phyloP scores from a whole-genome alignment of 2,113 vertebrate species.

The Myrmophylax atrothorax region DNA sequence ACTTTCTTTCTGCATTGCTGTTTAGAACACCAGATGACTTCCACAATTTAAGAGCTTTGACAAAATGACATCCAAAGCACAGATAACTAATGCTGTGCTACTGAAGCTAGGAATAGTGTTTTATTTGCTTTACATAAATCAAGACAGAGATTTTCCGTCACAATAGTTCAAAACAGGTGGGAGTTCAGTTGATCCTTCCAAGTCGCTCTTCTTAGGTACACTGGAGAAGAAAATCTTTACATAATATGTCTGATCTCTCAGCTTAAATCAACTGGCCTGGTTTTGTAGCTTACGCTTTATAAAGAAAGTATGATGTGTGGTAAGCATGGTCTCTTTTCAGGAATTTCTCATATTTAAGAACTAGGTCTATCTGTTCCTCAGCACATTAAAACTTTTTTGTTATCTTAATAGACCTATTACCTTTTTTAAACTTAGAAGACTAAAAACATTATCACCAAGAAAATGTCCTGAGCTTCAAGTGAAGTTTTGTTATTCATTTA shows the following conservation, averaged over 20 bases:
- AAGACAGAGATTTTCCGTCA: neutral
- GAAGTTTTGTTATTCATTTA: neutral
- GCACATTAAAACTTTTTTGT: neutral
- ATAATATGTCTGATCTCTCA: neutral
- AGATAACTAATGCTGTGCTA: neutral
- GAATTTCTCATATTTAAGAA: neutral
- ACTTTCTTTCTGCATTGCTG: neutral
- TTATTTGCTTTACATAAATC: neutral
- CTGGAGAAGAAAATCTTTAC: neutral
- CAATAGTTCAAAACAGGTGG: neutral
- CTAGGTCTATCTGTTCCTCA: neutral
- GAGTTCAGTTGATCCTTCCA: neutral
- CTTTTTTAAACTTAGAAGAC: neutral
- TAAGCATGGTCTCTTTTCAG: neutral
- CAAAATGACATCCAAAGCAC: neutral
- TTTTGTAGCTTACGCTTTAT: neutral
- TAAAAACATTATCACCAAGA: neutral
- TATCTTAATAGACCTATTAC: neutral
- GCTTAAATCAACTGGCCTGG: neutral
- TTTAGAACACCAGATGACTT: neutral
- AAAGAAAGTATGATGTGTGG: neutral
- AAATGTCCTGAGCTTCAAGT: neutral
- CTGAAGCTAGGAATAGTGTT: neutral
- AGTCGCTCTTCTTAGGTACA: neutral
- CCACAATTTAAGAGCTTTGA: neutral